Conservation (phyloP, 2,797 vertebrate genomes). For the Emydoidea blandingii region DNA sequence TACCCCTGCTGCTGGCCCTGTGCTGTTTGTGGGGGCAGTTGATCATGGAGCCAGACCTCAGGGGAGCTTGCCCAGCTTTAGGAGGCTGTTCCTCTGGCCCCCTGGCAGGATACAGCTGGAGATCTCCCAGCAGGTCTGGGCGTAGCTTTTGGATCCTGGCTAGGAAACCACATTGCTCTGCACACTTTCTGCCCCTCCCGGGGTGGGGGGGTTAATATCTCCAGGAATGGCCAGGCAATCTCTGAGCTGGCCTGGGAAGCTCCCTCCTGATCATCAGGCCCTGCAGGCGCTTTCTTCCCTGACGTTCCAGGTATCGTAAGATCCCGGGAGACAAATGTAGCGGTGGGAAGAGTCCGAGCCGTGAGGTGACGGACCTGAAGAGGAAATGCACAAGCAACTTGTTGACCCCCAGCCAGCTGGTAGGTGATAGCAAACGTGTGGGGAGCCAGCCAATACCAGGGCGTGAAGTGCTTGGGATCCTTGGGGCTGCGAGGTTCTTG, state of each 20-base stretch:
- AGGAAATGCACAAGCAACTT: constrained; percentile 91
- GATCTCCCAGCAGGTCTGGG: background rate
- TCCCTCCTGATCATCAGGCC: background rate
- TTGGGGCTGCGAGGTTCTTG: background rate
- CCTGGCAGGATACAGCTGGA: no score
- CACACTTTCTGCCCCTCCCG: background rate
- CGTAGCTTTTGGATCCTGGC: fast-evolving
- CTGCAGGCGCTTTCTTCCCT: background rate
- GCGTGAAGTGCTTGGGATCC: background rate
- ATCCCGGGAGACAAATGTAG: constrained; percentile 95
- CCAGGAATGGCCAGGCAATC: background rate
- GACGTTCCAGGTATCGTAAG: constrained; percentile 89
- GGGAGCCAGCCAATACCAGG: background rate
- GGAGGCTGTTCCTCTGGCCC: background rate
- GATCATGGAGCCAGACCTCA: background rate
- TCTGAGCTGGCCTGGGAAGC: background rate
- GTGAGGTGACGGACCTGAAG: constrained; percentile 90
- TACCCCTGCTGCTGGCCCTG: background rate
- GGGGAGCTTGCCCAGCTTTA: background rate
- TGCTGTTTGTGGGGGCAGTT: no score
- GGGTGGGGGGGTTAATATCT: background rate
- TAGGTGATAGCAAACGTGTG: constrained; percentile 25
- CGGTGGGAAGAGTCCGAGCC: constrained; percentile 84
- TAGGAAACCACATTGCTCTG: background rate
- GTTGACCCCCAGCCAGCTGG: constrained; percentile 78